A percentile compares a stretch with the other conserved stretches of the same genome.
phyloP scores from a whole-genome alignment of 2,797 vertebrate genomes.

The Picus viridis region DNA sequence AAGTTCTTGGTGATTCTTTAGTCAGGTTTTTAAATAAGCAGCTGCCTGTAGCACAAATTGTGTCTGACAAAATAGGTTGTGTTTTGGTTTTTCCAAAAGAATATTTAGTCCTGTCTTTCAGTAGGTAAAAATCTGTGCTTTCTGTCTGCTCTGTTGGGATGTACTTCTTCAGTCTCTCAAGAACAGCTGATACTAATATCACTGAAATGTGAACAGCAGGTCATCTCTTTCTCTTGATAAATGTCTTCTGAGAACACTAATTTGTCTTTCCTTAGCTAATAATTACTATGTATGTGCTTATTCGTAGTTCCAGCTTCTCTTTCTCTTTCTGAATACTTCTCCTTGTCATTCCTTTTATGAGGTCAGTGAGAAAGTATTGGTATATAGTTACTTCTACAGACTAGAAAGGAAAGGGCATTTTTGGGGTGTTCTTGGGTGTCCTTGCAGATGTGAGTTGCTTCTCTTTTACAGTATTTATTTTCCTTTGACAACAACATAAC shows the following conservation, averaged over 20 bases:
- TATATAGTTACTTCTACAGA: background rate
- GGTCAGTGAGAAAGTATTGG: background rate
- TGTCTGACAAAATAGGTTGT: background rate
- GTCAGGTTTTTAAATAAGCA: background rate
- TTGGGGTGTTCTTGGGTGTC: background rate
- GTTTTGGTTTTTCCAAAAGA: background rate
- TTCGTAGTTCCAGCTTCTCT: background rate
- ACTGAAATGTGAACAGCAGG: background rate
- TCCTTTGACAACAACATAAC: background rate
- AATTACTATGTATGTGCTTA: background rate
- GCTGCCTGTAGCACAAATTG: background rate
- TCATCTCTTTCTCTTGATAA: background rate
- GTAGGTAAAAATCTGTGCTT: background rate
- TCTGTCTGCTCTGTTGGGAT: background rate
- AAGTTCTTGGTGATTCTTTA: background rate
- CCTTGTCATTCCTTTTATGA: background rate
- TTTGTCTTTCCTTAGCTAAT: background rate
- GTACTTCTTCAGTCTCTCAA: background rate
- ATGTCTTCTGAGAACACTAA: background rate
- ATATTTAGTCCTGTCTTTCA: background rate
- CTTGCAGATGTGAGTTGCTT: background rate
- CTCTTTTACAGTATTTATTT: background rate
- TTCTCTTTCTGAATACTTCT: background rate
- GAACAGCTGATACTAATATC: background rate
- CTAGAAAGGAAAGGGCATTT: background rate